These are phyloP conservation scores for Agrochola lychnidis DNA, from an alignment of 2,888 invertebrate species.

Conservation along the genomic window DNA sequence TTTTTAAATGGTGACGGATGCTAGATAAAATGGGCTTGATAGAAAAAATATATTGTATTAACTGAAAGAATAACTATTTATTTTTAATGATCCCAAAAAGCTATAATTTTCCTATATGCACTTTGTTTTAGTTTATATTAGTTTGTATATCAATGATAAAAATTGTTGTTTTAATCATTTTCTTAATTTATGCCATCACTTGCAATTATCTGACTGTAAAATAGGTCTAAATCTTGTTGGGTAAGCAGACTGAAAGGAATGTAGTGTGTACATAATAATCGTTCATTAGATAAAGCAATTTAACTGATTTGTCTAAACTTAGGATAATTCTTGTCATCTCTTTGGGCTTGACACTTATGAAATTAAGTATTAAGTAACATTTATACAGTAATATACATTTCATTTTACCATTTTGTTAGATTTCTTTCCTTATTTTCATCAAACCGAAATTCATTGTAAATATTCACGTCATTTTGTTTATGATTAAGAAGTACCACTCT, in stretches of 20 bases:
- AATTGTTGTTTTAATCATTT: neutral
- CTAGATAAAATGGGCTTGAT: conserved; percentile 24
- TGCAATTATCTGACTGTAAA: conserved; percentile 6
- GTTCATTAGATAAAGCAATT: conserved; percentile 31
- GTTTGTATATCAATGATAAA: neutral
- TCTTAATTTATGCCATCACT: conserved; percentile 17
- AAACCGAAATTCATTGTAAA: conserved; percentile 70
- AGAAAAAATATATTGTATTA: conserved; percentile 9
- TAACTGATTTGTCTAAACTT: conserved; percentile 38
- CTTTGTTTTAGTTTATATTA: conserved; percentile 12
- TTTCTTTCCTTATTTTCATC: conserved; percentile 43
- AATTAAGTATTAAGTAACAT: conserved; percentile 68
- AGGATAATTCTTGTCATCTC: conserved; percentile 69
- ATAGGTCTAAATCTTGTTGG: conserved; percentile 11
- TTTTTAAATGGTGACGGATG: conserved; percentile 53
- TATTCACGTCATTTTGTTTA: conserved; percentile 70
- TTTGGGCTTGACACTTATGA: conserved; percentile 77
- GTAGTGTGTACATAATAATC: conserved; percentile 32
- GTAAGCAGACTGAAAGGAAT: conserved; percentile 33
- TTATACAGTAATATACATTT: conserved; percentile 66
- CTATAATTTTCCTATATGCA: neutral
- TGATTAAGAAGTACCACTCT: conserved; percentile 66
- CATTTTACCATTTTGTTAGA: conserved; percentile 64
- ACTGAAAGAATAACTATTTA: conserved; percentile 28
- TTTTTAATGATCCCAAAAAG: conserved; percentile 20